These are phyloP conservation scores for Clarias pachynema DNA, from an alignment of 2,797 vertebrate genomes.

Conservation along the genomic window DNA sequence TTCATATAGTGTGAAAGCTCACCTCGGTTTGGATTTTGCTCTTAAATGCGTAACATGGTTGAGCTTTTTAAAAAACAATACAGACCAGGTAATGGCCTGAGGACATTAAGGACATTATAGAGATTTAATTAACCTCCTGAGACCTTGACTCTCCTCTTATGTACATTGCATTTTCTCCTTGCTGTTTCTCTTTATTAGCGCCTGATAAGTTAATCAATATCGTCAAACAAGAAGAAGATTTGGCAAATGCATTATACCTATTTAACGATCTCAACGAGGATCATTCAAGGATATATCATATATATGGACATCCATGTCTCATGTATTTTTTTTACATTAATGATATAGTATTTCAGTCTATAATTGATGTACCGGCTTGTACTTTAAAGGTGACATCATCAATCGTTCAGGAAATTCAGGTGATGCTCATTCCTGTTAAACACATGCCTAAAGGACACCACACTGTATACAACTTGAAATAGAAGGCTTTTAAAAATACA, in stretches of 20 bases:
- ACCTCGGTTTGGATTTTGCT: neutral
- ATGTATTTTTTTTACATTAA: neutral
- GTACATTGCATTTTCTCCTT: too few species aligned
- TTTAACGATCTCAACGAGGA: too few species aligned
- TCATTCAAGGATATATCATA: too few species aligned
- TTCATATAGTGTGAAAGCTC: neutral
- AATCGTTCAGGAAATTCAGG: neutral
- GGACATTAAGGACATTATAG: neutral
- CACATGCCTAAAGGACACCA: neutral
- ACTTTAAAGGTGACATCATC: too few species aligned
- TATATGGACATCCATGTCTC: too few species aligned
- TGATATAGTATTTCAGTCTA: neutral
- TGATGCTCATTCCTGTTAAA: neutral
- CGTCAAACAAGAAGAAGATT: too few species aligned
- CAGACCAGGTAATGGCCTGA: neutral
- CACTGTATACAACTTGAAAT: neutral
- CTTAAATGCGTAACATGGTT: neutral
- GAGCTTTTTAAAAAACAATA: too few species aligned
- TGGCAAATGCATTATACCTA: too few species aligned
- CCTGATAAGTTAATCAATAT: too few species aligned
- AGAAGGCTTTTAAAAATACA: neutral
- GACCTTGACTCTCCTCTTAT: too few species aligned
- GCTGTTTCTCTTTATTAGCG: too few species aligned
- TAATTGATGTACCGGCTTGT: neutral
- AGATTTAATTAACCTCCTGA: neutral